A percentile compares a stretch with the other conserved stretches of the same genome.
phyloP scores from a whole-genome alignment of 2,797 vertebrate species.

The Lepus oiostolus region DNA sequence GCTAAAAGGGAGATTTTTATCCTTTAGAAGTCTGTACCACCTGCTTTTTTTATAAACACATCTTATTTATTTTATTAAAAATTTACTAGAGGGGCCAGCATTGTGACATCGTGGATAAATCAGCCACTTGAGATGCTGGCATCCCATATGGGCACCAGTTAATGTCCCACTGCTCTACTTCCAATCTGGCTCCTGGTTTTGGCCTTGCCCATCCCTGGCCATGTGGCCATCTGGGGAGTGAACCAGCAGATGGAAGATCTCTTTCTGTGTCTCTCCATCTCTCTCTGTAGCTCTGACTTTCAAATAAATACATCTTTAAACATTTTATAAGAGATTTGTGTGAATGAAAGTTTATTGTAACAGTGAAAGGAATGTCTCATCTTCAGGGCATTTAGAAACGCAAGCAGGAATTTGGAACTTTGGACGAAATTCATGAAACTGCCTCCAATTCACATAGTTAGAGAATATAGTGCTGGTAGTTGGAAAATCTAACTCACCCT shows the following conservation, averaged over 20 bases:
- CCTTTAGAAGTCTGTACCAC: neutral
- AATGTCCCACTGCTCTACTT: too few species aligned
- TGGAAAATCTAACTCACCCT: neutral
- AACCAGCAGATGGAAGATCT: too few species aligned
- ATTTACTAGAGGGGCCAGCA: too few species aligned
- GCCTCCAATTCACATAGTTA: neutral
- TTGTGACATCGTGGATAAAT: too few species aligned
- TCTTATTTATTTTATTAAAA: neutral
- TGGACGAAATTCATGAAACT: neutral
- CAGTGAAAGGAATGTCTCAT: neutral
- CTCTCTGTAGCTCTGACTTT: too few species aligned
- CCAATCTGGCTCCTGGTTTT: too few species aligned
- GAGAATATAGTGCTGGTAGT: neutral
- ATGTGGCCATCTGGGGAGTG: too few species aligned
- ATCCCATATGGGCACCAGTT: too few species aligned
- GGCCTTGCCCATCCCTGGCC: too few species aligned
- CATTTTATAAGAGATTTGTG: neutral
- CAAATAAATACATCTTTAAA: too few species aligned
- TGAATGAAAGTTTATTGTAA: neutral
- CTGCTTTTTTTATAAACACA: neutral
- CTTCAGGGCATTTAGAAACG: neutral
- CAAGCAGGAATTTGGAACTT: constrained; percentile 38
- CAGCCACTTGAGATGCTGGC: too few species aligned
- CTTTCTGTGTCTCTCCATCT: too few species aligned
- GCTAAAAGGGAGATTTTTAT: neutral